These are phyloP conservation scores for Andrena haemorrhoa DNA, from an alignment of 2,888 invertebrate species.

Conservation along the genomic window DNA sequence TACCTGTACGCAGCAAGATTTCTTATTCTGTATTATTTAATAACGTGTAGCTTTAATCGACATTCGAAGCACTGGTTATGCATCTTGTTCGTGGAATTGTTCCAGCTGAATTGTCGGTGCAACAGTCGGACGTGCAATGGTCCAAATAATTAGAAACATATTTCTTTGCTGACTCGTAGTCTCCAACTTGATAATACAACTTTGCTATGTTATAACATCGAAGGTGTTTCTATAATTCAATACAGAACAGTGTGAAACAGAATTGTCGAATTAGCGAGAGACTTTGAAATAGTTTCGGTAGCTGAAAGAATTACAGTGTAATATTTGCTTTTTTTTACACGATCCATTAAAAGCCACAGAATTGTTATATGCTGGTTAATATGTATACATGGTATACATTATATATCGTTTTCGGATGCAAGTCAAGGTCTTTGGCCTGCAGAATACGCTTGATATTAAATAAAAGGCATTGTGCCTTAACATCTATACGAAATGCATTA, in stretches of 20 bases:
- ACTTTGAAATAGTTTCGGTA: neutral
- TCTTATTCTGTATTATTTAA: slow-evolving; percentile 8
- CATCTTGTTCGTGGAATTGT: neutral
- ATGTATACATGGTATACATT: slow-evolving; percentile 24
- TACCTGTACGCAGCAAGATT: slow-evolving; percentile 75
- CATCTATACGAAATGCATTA: neutral
- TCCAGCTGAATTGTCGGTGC: slow-evolving; percentile 88
- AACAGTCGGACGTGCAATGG: slow-evolving; percentile 92
- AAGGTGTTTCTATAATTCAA: slow-evolving; percentile 88
- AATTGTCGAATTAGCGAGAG: neutral
- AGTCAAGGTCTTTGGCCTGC: slow-evolving; percentile 51
- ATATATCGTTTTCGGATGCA: slow-evolving; percentile 29
- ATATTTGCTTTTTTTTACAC: neutral
- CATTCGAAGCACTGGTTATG: too few species aligned
- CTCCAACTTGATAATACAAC: slow-evolving; percentile 93
- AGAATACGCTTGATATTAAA: slow-evolving; percentile 29
- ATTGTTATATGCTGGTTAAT: slow-evolving; percentile 23
- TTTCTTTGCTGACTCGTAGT: slow-evolving; percentile 92
- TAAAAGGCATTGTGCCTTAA: neutral
- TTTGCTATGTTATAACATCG: slow-evolving; percentile 93
- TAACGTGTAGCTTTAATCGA: slow-evolving; percentile 16
- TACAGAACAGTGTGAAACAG: slow-evolving; percentile 38
- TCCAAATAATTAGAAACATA: slow-evolving; percentile 92
- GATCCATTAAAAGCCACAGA: slow-evolving; percentile 25
- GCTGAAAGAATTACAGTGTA: neutral